A percentile compares a stretch with the other conserved stretches of the same genome.
phyloP scores from a whole-genome alignment of 1,140 invertebrate genomes.

The Goniozus legneri region DNA sequence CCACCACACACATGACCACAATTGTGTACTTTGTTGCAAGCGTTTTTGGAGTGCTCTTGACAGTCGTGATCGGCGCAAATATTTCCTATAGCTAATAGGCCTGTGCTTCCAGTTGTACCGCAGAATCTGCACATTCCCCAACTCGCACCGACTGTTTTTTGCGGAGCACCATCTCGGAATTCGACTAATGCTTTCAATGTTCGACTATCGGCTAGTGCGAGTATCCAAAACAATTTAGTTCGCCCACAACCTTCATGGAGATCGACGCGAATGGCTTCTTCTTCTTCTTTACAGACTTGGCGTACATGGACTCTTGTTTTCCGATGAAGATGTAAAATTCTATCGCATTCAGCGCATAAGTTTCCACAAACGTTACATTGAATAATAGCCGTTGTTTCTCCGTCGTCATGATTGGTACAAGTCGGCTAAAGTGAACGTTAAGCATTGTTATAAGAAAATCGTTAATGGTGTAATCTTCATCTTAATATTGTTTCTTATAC shows the following conservation, averaged over 20 bases:
- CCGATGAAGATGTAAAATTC: conserved; percentile 88
- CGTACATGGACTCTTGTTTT: conserved; percentile 82
- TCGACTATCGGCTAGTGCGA: conserved; percentile 86
- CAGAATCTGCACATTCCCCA: conserved; percentile 90
- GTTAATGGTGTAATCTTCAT: no score
- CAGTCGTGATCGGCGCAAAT: conserved; percentile 93
- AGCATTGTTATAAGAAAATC: no score
- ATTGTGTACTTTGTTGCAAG: conserved; percentile 76
- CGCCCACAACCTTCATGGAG: conserved; percentile 94
- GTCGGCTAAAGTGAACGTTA: conserved; percentile 66
- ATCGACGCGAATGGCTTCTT: conserved; percentile 90
- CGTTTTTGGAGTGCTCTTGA: conserved; percentile 79
- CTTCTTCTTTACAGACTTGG: conserved; percentile 94
- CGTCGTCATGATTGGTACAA: conserved; percentile 96
- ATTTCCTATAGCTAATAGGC: conserved; percentile 85
- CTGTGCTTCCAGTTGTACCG: conserved; percentile 77
- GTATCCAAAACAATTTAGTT: conserved; percentile 92
- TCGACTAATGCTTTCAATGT: conserved; percentile 93
- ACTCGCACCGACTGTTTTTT: conserved; percentile 45
- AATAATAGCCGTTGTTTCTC: conserved; percentile 89
- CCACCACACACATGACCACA: conserved; percentile 95
- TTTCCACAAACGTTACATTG: conserved; percentile 89
- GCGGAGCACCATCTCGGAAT: conserved; percentile 73
- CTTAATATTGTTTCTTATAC: no score
- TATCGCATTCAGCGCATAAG: conserved; percentile 92